Conservation (phyloP, 1,140 invertebrate genomes). For the Idris sp. region DNA sequence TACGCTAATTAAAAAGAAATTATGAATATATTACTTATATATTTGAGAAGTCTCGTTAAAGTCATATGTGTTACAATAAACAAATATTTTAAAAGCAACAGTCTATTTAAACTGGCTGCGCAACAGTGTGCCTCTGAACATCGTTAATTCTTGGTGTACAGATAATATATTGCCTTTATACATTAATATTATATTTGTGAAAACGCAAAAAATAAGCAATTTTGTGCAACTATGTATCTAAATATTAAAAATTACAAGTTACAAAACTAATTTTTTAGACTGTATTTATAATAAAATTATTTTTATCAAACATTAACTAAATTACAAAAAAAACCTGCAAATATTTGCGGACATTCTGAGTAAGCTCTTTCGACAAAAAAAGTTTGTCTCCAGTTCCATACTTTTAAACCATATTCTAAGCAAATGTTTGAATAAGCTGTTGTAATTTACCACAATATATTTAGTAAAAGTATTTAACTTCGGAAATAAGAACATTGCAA, state of each 20-base stretch:
- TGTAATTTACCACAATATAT: constrained; percentile 20
- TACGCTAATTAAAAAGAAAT: too few species aligned
- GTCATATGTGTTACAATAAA: too few species aligned
- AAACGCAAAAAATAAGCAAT: constrained; percentile 27
- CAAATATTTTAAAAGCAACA: constrained; percentile 52
- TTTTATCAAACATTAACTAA: too few species aligned
- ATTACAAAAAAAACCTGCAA: too few species aligned
- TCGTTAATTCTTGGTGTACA: constrained; percentile 57
- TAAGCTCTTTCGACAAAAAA: background rate
- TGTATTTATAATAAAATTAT: too few species aligned
- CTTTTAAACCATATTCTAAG: constrained; percentile 8
- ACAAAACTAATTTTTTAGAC: too few species aligned
- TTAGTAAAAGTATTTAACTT: constrained; percentile 6
- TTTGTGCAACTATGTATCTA: constrained; percentile 5
- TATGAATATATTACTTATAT: too few species aligned
- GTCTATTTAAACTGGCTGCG: constrained; percentile 56
- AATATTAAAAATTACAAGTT: too few species aligned
- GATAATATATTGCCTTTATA: constrained; percentile 53
- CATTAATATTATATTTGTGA: constrained; percentile 24
- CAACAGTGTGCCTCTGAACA: constrained; percentile 57
- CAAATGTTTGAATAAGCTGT: constrained; percentile 1
- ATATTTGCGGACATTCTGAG: background rate
- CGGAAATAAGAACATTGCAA: constrained; percentile 11
- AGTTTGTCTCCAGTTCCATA: constrained; percentile 6
- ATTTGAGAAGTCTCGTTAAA: too few species aligned